These are phyloP conservation scores for Capreolus pygargus DNA, from an alignment of 2,113 vertebrate genomes.

Conservation along the genomic window DNA sequence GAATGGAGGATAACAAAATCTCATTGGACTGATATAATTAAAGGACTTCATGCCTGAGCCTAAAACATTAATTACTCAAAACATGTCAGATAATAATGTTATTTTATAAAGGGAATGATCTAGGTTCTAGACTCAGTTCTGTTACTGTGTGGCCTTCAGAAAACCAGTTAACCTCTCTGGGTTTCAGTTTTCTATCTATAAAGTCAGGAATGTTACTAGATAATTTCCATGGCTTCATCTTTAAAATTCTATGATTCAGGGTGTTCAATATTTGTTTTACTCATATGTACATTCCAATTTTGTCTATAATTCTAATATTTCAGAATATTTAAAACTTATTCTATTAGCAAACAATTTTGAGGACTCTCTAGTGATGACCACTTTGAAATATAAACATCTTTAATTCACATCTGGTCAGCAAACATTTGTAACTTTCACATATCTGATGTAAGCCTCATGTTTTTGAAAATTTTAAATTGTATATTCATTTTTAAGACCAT, in stretches of 20 bases:
- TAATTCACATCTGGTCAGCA: neutral
- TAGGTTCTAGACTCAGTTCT: neutral
- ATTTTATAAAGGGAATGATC: neutral
- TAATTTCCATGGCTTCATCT: neutral
- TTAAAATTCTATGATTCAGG: neutral
- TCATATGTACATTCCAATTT: neutral
- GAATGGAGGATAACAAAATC: neutral
- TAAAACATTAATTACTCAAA: neutral
- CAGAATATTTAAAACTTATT: neutral
- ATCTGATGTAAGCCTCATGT: neutral
- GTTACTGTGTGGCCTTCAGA: neutral
- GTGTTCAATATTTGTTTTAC: constrained; percentile 14
- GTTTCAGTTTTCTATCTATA: constrained; percentile 30
- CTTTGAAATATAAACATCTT: neutral
- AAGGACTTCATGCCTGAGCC: neutral
- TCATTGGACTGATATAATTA: neutral
- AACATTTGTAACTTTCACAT: neutral
- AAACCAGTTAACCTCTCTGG: neutral
- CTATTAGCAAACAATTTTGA: neutral
- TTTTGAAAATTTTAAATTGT: neutral
- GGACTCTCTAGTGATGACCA: neutral
- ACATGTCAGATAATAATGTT: neutral
- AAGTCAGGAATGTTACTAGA: neutral
- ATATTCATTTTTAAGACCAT: neutral
- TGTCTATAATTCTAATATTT: constrained; percentile 22